Evolutionary conservation across 2,888 invertebrate genomes (phyloP).

Genomic region (Phortica okadai): DNA sequence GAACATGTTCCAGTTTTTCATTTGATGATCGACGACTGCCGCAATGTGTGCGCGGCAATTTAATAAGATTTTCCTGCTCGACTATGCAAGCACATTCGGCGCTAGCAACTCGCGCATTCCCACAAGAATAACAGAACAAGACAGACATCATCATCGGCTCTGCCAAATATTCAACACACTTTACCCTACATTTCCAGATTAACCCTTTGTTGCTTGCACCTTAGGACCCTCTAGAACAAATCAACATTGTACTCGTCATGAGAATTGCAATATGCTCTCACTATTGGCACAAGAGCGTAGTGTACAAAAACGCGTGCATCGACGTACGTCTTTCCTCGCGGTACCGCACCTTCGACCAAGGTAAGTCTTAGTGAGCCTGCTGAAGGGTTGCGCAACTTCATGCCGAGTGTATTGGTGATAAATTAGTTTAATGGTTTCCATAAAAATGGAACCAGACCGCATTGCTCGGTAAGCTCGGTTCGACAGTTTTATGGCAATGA

Average conservation of each 20-base stretch:
- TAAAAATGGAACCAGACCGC: conserved; percentile 55
- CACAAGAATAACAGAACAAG: background rate
- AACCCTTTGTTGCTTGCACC: background rate
- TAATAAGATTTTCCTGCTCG: conserved; percentile 28
- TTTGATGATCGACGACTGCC: conserved; percentile 21
- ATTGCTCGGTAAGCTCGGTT: conserved; percentile 55
- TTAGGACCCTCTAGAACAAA: background rate
- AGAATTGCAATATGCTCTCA: background rate
- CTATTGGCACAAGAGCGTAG: conserved; percentile 8
- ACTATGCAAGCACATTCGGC: background rate
- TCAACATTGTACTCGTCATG: background rate
- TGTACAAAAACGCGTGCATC: background rate
- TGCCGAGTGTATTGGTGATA: conserved; percentile 62
- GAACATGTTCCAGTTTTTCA: conserved; percentile 34
- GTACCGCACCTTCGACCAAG: background rate
- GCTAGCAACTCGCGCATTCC: background rate
- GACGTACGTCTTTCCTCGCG: background rate
- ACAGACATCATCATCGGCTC: too few relatives aligned
- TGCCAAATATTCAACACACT: background rate
- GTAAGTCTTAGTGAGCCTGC: conserved; percentile 2
- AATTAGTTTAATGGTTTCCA: conserved; percentile 66
- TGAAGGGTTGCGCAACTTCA: conserved; percentile 54
- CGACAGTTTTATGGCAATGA: conserved; percentile 17
- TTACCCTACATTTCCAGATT: background rate
- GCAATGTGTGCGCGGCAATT: conserved; percentile 21